Percentiles rank a stretch among this genome's conserved stretches.
Evolutionary conservation across 2,888 invertebrate species (phyloP).

Genomic region (Ophion ellenae): DNA sequence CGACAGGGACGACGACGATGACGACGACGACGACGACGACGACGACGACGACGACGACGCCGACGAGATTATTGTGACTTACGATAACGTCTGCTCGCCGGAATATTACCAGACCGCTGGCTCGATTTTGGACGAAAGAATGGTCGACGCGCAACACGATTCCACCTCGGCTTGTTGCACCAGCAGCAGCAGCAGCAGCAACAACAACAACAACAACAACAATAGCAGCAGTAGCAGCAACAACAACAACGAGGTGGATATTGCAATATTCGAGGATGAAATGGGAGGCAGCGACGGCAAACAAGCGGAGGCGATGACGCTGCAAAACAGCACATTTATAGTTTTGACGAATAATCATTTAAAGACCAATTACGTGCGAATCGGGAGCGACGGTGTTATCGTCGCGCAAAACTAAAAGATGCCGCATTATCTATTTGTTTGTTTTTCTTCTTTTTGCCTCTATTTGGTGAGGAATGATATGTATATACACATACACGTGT

Average conservation of each 20-base stretch:
- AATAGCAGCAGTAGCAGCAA: not conserved
- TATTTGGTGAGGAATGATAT: constrained; percentile 4
- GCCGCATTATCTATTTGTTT: constrained; percentile 38
- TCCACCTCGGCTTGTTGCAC: not conserved
- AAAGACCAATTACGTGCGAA: constrained; percentile 72
- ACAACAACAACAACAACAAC: not conserved
- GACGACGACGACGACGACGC: not conserved
- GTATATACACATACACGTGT: too few relatives aligned
- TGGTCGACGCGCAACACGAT: not conserved
- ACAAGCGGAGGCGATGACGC: constrained; percentile 1
- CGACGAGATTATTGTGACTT: constrained; percentile 23
- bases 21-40: not conserved
- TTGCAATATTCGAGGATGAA: not conserved
- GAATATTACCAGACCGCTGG: constrained; percentile 4
- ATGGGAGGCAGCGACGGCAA: not conserved
- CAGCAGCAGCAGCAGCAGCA: not conserved
- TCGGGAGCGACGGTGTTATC: constrained; percentile 70
- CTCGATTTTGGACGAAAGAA: constrained; percentile 13
- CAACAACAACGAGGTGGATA: not conserved
- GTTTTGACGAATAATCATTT: constrained; percentile 74
- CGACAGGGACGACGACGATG: not conserved
- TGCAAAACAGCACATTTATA: constrained; percentile 77
- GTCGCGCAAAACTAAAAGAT: constrained; percentile 68
- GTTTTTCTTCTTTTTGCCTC: constrained; percentile 34
- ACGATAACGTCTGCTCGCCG: not conserved